Percentiles rank a stretch among this genome's conserved stretches.
Conservation (phyloP, 1,140 invertebrate genomes). For the Antheraea mylitta region DNA sequence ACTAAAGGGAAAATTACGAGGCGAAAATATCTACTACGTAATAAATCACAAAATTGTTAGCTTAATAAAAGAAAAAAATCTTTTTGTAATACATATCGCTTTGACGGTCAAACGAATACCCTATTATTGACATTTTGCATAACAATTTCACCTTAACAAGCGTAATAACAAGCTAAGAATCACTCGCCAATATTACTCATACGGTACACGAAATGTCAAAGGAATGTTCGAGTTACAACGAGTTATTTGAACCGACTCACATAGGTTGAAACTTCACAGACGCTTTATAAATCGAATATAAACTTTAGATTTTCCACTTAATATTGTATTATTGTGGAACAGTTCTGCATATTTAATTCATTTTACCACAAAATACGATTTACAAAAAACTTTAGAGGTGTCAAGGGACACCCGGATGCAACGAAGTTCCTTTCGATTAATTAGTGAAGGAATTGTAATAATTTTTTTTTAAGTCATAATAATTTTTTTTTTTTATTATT, state of each 20-base stretch:
- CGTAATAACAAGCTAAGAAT: background rate
- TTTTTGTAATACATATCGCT: background rate
- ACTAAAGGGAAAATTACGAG: too few relatives aligned
- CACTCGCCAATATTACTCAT: background rate
- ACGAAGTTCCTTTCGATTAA: too few relatives aligned
- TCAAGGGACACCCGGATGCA: too few relatives aligned
- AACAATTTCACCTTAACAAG: background rate
- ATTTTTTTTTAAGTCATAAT: too few relatives aligned
- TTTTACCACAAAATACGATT: too few relatives aligned
- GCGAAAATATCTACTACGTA: too few relatives aligned
- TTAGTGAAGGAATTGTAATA: too few relatives aligned
- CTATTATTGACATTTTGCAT: background rate
- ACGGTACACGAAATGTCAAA: background rate
- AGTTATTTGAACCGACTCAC: background rate
- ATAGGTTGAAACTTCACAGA: background rate
- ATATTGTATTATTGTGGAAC: background rate
- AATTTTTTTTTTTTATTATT: too few relatives aligned
- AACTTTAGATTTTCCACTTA: background rate
- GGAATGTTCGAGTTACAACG: background rate
- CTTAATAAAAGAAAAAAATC: too few relatives aligned
- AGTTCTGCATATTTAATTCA: background rate
- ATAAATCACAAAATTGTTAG: too few relatives aligned
- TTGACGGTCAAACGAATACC: background rate
- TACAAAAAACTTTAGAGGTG: too few relatives aligned
- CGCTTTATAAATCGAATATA: background rate